Evolutionary conservation across 2,797 vertebrate species (phyloP).

Genomic region (Gorsachius magnificus): DNA sequence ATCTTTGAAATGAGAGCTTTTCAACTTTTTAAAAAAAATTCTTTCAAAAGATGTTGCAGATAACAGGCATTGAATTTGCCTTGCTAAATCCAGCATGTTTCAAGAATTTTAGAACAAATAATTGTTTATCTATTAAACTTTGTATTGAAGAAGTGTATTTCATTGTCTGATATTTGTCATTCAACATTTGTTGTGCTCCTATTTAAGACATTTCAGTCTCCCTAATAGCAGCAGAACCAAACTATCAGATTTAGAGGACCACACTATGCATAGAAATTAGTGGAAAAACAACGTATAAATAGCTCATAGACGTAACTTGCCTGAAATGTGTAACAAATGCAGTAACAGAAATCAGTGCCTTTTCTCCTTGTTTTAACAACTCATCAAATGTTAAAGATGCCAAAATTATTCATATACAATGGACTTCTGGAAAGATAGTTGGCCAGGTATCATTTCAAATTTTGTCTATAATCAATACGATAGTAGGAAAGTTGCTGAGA

Average conservation of each 20-base stretch:
- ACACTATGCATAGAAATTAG: background rate
- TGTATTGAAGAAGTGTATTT: background rate
- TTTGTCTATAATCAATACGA: background rate
- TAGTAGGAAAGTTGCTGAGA: background rate
- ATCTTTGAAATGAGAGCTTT: background rate
- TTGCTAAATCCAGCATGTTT: background rate
- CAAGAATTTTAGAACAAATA: background rate
- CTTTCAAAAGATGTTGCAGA: background rate
- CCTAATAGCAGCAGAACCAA: background rate
- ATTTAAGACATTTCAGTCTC: background rate
- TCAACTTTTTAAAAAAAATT: background rate
- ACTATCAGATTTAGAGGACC: background rate
- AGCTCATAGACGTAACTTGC: background rate
- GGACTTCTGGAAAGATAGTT: background rate
- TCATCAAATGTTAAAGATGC: background rate
- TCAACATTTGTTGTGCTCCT: background rate
- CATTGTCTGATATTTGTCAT: background rate
- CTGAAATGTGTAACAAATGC: background rate
- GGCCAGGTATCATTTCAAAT: background rate
- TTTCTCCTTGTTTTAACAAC: background rate
- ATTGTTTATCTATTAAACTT: background rate
- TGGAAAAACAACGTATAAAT: background rate
- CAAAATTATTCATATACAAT: background rate
- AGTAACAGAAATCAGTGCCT: background rate
- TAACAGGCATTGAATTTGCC: background rate